phyloP scores from a whole-genome alignment of 2,113 vertebrate species.

The Coreoperca whiteheadi region DNA sequence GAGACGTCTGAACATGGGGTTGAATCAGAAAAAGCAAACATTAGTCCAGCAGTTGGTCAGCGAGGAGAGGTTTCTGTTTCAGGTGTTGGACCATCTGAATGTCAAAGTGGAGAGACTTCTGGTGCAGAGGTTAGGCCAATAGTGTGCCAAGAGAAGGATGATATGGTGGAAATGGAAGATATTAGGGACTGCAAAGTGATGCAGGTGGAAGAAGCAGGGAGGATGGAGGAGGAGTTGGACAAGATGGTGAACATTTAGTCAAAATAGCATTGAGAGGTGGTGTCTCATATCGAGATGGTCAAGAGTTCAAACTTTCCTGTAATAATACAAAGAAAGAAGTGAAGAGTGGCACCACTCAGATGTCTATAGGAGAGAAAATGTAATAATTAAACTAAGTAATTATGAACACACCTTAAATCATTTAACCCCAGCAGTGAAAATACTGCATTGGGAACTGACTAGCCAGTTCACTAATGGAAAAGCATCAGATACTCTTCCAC shows the following conservation, averaged over 20 bases:
- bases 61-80: conserved; percentile 6
- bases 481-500: background rate
- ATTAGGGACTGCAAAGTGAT: conserved; percentile 73
- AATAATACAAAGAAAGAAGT: conserved; percentile 7
- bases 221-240: background rate
- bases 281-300: background rate
- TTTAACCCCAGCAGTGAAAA: conserved; percentile 8
- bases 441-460: background rate
- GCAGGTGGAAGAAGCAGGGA: conserved; percentile 18
- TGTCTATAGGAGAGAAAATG: background rate
- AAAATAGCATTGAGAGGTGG: conserved; percentile 3
- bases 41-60: background rate
- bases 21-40: background rate
- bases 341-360: background rate
- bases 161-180: conserved; percentile 76
- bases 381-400: background rate
- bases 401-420: background rate
- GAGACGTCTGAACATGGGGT: background rate
- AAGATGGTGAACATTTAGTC: background rate
- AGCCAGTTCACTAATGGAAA: background rate
- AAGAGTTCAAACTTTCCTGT: background rate
- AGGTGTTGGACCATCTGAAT: conserved; percentile 7
- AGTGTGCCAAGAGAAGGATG: conserved; percentile 62
- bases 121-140: background rate
- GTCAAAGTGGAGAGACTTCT: conserved; percentile 4